Conservation (phyloP, 2,113 vertebrate genomes). For the Poicephalus gulielmi region DNA sequence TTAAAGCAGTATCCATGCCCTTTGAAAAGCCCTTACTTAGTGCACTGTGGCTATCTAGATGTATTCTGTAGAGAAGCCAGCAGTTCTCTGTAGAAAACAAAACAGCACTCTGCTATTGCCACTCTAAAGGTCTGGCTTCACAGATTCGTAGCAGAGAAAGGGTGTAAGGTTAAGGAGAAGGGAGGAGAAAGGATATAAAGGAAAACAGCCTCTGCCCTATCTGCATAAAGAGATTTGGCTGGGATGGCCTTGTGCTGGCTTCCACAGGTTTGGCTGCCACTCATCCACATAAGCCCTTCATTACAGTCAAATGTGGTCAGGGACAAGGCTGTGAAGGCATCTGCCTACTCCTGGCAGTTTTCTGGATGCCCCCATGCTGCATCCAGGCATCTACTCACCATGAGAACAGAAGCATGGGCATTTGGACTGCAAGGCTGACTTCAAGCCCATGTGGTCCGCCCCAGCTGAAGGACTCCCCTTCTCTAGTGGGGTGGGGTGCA, state of each 20-base stretch:
- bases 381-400: background rate
- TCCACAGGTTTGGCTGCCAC: background rate
- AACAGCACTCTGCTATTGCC: accelerated
- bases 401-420: background rate
- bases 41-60: background rate
- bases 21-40: background rate
- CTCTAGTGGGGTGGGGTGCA: background rate
- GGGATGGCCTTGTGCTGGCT: background rate
- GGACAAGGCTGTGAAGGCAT: background rate
- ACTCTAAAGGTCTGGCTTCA: background rate
- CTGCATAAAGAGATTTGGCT: background rate
- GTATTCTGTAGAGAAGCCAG: background rate
- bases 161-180: background rate
- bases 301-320: background rate
- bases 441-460: background rate
- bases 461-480: background rate
- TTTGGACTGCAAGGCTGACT: background rate
- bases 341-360: background rate
- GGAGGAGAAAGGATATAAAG: background rate
- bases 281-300: accelerated
- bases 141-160: background rate
- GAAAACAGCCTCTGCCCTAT: background rate
- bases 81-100: background rate
- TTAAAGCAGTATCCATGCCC: background rate
- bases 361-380: accelerated